A percentile compares a stretch with the other conserved stretches of the same genome.
phyloP scores from a whole-genome alignment of 64 coral and sea anemone genomes.

The Montipora capricornis region DNA sequence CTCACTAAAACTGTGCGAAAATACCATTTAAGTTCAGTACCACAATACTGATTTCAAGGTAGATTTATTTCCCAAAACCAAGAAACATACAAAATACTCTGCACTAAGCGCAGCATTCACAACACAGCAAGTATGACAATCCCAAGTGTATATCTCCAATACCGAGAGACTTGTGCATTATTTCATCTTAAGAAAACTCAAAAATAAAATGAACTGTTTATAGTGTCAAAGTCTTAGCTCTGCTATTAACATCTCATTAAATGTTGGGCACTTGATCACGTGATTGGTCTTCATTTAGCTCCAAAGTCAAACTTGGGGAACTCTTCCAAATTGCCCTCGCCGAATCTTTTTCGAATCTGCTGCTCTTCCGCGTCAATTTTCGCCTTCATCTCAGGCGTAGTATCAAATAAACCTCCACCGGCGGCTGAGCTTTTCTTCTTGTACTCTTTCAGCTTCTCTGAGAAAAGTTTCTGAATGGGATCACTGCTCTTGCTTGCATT shows the following conservation, averaged over 20 bases:
- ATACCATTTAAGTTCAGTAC: neutral
- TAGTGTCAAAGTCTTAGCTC: neutral
- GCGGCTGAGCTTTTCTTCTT: constrained; percentile 85
- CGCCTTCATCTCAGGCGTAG: constrained; percentile 84
- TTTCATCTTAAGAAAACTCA: neutral
- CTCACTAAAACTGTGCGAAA: neutral
- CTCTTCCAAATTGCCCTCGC: constrained; percentile 89
- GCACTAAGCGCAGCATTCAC: neutral
- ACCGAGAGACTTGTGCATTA: neutral
- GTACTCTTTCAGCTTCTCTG: constrained; percentile 92
- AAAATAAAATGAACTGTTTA: neutral
- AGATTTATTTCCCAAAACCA: constrained; percentile 12
- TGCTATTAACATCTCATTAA: neutral
- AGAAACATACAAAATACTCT: neutral
- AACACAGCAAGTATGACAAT: constrained; percentile 1
- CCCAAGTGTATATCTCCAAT: neutral
- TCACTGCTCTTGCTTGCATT: constrained; percentile 83
- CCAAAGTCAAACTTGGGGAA: constrained; percentile 95
- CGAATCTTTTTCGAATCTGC: constrained; percentile 92
- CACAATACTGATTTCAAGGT: neutral
- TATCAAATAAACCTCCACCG: constrained; percentile 83
- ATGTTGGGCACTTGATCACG: neutral
- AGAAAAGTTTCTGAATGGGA: constrained; percentile 87
- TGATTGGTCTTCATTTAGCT: constrained; percentile 42
- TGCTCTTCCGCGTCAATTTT: constrained; percentile 76